These are phyloP conservation scores for Riptortus pedestris DNA, from an alignment of 1,140 invertebrate species.

Conservation along the genomic window DNA sequence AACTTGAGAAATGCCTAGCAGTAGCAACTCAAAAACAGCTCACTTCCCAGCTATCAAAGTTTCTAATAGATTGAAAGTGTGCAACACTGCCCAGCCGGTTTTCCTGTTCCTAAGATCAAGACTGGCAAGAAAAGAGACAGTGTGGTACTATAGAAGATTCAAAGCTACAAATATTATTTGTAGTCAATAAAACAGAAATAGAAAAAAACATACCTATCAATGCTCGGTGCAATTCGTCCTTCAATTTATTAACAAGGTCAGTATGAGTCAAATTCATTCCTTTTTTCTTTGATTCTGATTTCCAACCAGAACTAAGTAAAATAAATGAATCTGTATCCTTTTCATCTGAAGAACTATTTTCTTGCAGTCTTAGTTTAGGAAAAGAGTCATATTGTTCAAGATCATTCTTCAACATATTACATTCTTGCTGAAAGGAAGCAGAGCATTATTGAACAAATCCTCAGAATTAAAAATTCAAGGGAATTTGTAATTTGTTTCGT, in stretches of 20 bases:
- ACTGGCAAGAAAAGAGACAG: too few relatives aligned
- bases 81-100: too few relatives aligned
- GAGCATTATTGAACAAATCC: slow-evolving; percentile 24
- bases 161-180: too few relatives aligned
- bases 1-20: too few relatives aligned
- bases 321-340: slow-evolving; percentile 22
- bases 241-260: slow-evolving; percentile 22
- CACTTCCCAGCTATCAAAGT: too few relatives aligned
- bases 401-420: slow-evolving; percentile 24
- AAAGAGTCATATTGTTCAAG: slow-evolving; percentile 28
- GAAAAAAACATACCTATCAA: slow-evolving; percentile 23
- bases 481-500: background rate
- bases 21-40: too few relatives aligned
- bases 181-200: too few relatives aligned
- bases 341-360: slow-evolving; percentile 24
- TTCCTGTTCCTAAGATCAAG: too few relatives aligned
- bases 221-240: slow-evolving; percentile 25
- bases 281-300: background rate
- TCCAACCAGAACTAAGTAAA: slow-evolving; percentile 10
- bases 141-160: too few relatives aligned
- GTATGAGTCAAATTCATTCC: background rate
- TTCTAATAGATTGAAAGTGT: too few relatives aligned
- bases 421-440: slow-evolving; percentile 29
- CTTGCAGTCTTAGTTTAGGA: slow-evolving; percentile 21
- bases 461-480: too few relatives aligned